Evolutionary conservation across 2,113 vertebrate species (phyloP), one percentile per base, ranked within the genome.

Genomic region (Chlorodrepanis virens): DNA sequence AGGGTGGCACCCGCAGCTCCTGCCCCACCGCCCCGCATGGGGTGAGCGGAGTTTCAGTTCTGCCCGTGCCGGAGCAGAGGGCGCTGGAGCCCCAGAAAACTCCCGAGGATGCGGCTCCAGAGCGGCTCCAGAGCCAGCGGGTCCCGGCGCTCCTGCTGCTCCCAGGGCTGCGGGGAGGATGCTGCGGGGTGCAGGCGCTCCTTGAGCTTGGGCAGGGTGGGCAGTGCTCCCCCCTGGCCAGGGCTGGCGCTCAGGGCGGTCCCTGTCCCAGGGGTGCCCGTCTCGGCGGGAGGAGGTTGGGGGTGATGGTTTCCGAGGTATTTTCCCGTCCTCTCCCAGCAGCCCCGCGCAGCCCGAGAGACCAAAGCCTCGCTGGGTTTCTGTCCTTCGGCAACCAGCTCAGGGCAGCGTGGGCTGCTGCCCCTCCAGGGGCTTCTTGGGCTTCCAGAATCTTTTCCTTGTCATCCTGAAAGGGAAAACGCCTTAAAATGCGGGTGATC

Each of bases 51-150:
- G 28, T 17, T 89, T 63, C 90, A 87, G 67, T 90, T 94, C 93
- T 91, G 87, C 18, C 83, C 42, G 2, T 49, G 83, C 75, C 69
- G 93, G 93, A 96, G n/a, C 87, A 96, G 94, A 97, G 95, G 97
- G 95, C 86, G 84, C 96, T 91, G 95, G 93, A 97, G 95, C 71
- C 89, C 49, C 69, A 71, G 21, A 5, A 83, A 97, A 95, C 9
- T 61, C 63, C 60, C 19, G 14, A 39, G 35, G 80, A 87, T 71
- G 89, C 64, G 11, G 93, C 19, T 54, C 53, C 53, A 13, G 45
- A 56, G 59, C 10, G 21, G 40, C 39, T 79, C 14, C 39, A 5
- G 28, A 12, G 3, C 25, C 60, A 2, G 12, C 52, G 10, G 44
- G 5, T 20, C 33, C 59, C 23, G 14, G 5, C 5, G 40, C 40